Base-by-base conservation (phyloP, 1,140 invertebrate genomes). In the Ceratina australensis region DNA sequence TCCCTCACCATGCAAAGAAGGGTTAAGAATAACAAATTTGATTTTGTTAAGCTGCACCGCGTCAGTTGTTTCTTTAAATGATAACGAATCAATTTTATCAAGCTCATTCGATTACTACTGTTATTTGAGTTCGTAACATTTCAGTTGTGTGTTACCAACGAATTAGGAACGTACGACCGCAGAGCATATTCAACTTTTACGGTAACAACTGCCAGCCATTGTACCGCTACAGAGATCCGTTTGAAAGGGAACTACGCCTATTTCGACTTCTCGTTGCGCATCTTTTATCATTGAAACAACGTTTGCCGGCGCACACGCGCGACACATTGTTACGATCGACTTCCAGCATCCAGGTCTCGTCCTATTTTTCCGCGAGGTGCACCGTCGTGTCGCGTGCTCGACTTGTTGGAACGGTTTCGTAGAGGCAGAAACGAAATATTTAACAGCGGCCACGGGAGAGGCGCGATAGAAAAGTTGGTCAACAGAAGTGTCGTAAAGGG, bases 401-500 rank as follows among this genome's bases (percentile, higher is more conserved):
- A 42, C 33, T 42, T 10, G 33, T 42, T 24, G 22, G 20, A 57
- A 57, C 10, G 56, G 10, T 18, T 24, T 20, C 20, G 33, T 10
- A 42, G 56, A 12, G 8, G 20, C 18, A 28, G 59, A 67, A 50
- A 24, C 16, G 49, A 50, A 52, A 67, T 66, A 26, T 50, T 66
- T 50, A 22, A 5, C 5, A 60, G 3, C 2, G 33, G 22, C 0
- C 3, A 68, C 33, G 22, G 7, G 12, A 0, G n/a, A 3, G 15
- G 15, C 10, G 10, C 50, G 5, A 15, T 28, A 20, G 12, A 1
- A 16, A 69, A 50, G 56, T 76, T 47, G 8, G 47, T 50, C 24
- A 61, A 76, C 24, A 26, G 24, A 69, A 61, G 57, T 52, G 66
- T 20, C 56, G 42, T 57, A 63, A 77, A 61, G 66, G 57, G 12